These are phyloP conservation scores for Vulpes vulpes DNA, from an alignment of 2,113 vertebrate genomes.

Conservation along the genomic window DNA sequence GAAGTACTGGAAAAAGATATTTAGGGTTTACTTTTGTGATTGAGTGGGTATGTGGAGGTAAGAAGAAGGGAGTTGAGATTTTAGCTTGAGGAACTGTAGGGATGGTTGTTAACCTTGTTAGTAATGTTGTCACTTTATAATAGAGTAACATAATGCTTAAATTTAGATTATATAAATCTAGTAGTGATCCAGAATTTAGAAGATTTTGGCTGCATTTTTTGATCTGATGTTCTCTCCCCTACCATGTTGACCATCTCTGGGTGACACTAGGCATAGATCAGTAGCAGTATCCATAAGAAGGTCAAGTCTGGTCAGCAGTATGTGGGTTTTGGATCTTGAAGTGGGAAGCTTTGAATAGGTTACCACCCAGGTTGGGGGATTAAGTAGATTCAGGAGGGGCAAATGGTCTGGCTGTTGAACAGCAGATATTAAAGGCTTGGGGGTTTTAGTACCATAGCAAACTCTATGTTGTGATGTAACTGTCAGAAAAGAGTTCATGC, in stretches of 20 bases:
- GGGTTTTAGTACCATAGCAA: neutral
- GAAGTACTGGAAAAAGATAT: neutral
- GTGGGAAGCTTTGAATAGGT: neutral
- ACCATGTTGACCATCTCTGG: neutral
- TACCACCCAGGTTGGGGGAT: neutral
- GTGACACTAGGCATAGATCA: neutral
- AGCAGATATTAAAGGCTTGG: neutral
- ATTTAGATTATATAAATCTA: slow-evolving; percentile 6
- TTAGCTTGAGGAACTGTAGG: neutral
- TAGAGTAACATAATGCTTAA: neutral
- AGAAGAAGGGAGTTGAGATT: neutral
- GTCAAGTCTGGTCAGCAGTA: neutral
- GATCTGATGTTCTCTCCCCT: neutral
- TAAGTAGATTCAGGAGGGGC: neutral
- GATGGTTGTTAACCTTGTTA: slow-evolving; percentile 23
- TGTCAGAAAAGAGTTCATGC: neutral
- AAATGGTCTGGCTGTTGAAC: neutral
- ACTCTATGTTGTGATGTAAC: neutral
- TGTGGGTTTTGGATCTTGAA: neutral
- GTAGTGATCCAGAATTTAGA: neutral
- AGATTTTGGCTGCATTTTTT: neutral
- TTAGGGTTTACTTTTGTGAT: slow-evolving; percentile 16
- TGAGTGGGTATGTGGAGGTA: neutral
- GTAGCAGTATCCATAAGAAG: neutral
- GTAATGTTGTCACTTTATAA: neutral